phyloP scores from a whole-genome alignment of 2,888 invertebrate species.

The Anarsia innoxiella region DNA sequence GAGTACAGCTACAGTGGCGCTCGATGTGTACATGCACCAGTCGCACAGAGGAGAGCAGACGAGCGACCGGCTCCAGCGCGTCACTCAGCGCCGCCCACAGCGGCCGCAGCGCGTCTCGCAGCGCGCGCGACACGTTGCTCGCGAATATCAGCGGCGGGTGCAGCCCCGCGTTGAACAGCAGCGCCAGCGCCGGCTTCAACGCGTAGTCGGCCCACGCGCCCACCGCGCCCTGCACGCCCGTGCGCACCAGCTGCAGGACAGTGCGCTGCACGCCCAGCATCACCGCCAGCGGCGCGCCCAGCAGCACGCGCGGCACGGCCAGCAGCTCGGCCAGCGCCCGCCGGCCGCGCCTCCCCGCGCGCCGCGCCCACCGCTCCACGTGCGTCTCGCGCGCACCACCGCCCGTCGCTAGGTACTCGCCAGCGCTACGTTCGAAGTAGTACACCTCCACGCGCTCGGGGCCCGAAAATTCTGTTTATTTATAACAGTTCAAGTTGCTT shows the following conservation, averaged over 20 bases:
- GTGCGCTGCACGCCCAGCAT: conserved; percentile 26
- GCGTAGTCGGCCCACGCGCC: conserved; percentile 74
- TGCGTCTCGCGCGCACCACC: conserved; percentile 19
- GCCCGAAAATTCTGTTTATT: no score
- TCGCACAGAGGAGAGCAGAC: conserved; percentile 30
- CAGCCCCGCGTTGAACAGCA: conserved; percentile 79
- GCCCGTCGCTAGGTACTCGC: conserved; percentile 26
- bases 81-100: conserved; percentile 27
- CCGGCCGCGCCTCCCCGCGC: conserved; percentile 42
- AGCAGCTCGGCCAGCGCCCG: conserved; percentile 77
- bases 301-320: conserved; percentile 74
- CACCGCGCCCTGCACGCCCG: conserved; percentile 28
- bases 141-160: conserved; percentile 80
- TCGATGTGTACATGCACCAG: conserved; percentile 31
- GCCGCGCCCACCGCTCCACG: conserved; percentile 19
- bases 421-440: conserved; percentile 37
- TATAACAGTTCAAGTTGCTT: no score
- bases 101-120: conserved; percentile 72
- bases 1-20: conserved; percentile 5
- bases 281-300: conserved; percentile 77
- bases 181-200: conserved; percentile 81
- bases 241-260: conserved; percentile 29
- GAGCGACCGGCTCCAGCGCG: conserved; percentile 34
- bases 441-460: conserved; percentile 50
- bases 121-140: conserved; percentile 76